These are phyloP conservation scores for Corydoras sp. DNA, from an alignment of 2,113 vertebrate genomes.

Conservation along the genomic window DNA sequence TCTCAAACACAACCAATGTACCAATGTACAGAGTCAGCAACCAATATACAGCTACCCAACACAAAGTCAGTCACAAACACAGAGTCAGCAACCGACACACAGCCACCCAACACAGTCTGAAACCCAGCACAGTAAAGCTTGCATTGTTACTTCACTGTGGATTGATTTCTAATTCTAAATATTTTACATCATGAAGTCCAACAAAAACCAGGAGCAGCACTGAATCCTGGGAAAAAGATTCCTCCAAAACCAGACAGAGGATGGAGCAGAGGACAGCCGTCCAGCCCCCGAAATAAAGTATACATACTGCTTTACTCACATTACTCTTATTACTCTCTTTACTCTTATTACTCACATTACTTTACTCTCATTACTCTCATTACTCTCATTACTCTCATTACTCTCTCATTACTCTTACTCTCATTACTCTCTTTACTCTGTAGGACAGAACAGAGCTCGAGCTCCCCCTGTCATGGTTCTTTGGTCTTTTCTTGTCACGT, in stretches of 20 bases:
- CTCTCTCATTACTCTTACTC: no score
- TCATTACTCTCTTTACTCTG: no score
- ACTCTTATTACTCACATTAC: neutral
- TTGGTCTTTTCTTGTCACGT: no score
- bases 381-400: no score
- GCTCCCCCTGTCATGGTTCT: no score
- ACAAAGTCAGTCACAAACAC: slow-evolving; percentile 7
- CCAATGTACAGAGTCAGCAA: neutral
- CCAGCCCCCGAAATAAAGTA: slow-evolving; percentile 14
- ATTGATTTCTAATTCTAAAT: neutral
- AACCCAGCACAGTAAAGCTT: neutral
- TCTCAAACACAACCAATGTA: neutral
- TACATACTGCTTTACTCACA: neutral
- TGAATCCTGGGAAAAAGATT: slow-evolving; percentile 12
- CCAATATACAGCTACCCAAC: neutral
- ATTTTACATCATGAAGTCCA: neutral
- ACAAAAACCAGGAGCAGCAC: neutral
- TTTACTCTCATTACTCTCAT: no score
- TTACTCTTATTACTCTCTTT: no score
- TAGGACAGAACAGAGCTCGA: no score
- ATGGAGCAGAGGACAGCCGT: neutral
- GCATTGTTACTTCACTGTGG: neutral
- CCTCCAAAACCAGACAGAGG: slow-evolving; percentile 6
- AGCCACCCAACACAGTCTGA: neutral
- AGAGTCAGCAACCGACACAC: neutral